Evolutionary conservation across 2,113 vertebrate species (phyloP).

Genomic region (Platichthys stellatus): DNA sequence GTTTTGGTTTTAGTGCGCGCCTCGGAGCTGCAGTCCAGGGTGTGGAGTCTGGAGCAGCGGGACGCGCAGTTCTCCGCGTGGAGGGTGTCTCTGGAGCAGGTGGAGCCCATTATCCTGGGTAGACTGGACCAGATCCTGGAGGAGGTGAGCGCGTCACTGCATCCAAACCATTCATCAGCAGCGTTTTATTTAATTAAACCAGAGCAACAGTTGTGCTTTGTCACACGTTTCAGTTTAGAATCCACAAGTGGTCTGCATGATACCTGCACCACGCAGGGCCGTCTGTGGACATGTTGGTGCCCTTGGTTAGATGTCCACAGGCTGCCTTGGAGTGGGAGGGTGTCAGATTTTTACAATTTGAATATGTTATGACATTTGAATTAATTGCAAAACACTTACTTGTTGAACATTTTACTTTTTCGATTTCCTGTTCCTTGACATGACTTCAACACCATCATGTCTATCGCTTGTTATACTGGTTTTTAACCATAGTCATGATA

Average conservation of each 20-base stretch:
- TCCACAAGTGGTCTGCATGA: background rate
- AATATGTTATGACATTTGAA: background rate
- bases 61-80: slow-evolving; percentile 71
- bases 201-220: background rate
- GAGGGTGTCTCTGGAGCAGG: slow-evolving; percentile 81
- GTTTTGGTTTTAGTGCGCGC: slow-evolving; percentile 71
- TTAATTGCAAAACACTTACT: too few relatives aligned
- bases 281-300: background rate
- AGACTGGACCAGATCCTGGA: slow-evolving; percentile 79
- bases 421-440: background rate
- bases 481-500: background rate
- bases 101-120: slow-evolving; percentile 77
- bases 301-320: background rate
- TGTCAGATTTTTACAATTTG: too few relatives aligned
- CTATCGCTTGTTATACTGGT: background rate
- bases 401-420: too few relatives aligned
- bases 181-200: background rate
- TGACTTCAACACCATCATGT: background rate
- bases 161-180: background rate
- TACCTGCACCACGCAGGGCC: background rate
- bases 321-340: too few relatives aligned
- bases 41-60: slow-evolving; percentile 77
- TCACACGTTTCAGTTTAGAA: background rate
- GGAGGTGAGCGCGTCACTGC: slow-evolving; percentile 55
- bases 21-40: slow-evolving; percentile 77